A percentile compares a stretch with the other conserved stretches of the same genome.
phyloP scores from a whole-genome alignment of 2,888 invertebrate genomes.

The Chymomyza caudatula region DNA sequence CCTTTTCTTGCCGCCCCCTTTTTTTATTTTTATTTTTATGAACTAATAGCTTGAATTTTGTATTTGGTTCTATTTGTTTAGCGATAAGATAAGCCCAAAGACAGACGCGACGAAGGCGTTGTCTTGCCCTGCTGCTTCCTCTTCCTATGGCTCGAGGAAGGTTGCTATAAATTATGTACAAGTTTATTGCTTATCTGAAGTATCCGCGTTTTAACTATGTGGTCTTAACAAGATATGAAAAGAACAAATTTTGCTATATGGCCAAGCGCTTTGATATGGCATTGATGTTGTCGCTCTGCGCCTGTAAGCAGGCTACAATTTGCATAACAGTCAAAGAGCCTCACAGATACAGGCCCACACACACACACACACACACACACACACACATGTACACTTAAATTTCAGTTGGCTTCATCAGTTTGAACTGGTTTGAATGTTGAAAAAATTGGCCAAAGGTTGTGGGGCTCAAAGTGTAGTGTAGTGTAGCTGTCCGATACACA shows the following conservation, averaged over 20 bases:
- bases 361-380: constrained; percentile 32
- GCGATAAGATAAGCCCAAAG: constrained; percentile 53
- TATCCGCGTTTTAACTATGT: background rate
- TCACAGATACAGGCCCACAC: background rate
- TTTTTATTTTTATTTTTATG: constrained; percentile 5
- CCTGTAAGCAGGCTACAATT: background rate
- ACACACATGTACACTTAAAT: constrained; percentile 19
- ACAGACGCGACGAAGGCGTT: constrained; percentile 1
- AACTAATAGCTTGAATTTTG: constrained; percentile 34
- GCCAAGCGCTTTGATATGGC: background rate
- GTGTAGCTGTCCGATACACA: constrained; percentile 28
- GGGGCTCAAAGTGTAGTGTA: no score
- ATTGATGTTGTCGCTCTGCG: background rate
- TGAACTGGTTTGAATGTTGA: background rate
- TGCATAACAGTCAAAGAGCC: background rate
- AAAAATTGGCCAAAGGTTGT: background rate
- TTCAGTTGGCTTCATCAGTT: background rate
- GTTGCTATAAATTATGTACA: constrained; percentile 48
- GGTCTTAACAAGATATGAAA: background rate
- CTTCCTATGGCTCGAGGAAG: constrained; percentile 1
- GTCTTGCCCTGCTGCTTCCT: background rate
- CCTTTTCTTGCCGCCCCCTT: constrained; percentile 12
- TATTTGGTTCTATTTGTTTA: constrained; percentile 47
- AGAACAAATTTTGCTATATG: background rate
- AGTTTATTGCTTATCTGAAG: constrained; percentile 57